Conservation (phyloP, 30 jellyfish, hydroid and myxozoan genomes). For the Aurelia sp. region DNA sequence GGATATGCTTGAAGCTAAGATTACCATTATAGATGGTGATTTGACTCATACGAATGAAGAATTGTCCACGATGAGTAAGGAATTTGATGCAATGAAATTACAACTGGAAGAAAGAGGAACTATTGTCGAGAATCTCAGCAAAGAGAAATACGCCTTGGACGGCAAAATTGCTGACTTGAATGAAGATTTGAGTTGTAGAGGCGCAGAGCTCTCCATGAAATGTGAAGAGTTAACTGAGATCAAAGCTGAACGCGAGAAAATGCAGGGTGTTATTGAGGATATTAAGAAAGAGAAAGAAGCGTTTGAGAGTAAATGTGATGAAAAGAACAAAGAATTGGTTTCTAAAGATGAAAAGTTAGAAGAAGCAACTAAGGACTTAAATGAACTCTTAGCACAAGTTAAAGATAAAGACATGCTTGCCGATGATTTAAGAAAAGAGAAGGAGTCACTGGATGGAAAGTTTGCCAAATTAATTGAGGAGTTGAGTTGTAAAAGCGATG, state of each 20-base stretch:
- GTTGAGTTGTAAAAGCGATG: neutral
- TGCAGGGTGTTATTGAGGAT: neutral
- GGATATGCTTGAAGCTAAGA: too few species aligned
- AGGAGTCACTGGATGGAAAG: too few species aligned
- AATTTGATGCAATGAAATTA: too few species aligned
- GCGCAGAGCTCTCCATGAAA: neutral
- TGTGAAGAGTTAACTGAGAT: too few species aligned
- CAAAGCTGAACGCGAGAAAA: too few species aligned
- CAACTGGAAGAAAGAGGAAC: neutral
- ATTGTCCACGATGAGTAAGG: too few species aligned
- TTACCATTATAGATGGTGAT: too few species aligned
- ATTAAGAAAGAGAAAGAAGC: neutral
- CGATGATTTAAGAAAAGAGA: too few species aligned
- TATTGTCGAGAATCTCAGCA: neutral
- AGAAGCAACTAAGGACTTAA: neutral
- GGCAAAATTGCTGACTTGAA: constrained; percentile 2
- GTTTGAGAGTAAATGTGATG: neutral
- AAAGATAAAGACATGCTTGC: too few species aligned
- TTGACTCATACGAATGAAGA: too few species aligned
- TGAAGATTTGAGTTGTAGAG: constrained; percentile 1
- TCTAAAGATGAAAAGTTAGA: neutral
- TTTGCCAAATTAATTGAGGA: neutral
- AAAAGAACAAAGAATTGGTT: neutral
- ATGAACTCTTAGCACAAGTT: neutral
- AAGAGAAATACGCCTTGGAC: neutral